Evolutionary conservation across 1,140 invertebrate species (phyloP), one percentile per base, ranked within the genome.

Genomic region (Lucilia sericata): DNA sequence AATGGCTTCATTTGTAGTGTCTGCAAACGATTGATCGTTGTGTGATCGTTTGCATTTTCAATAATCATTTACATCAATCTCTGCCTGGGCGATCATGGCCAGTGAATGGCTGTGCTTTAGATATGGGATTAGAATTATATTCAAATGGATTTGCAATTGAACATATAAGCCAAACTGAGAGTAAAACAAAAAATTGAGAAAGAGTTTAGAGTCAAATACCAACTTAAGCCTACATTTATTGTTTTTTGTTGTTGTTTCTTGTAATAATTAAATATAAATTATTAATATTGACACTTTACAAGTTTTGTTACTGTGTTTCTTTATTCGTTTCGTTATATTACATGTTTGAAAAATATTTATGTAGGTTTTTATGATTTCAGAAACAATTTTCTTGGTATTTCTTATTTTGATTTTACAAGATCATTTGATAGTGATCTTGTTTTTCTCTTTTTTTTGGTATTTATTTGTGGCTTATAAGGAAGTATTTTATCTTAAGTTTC

Each of bases 241-340:
- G 12, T 70, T 70, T 7, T 55, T 70, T 2, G 17, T 21, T 70
- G 5, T 21, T 19, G 2, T 70, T 70, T 70, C n/a, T 70, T 21
- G 17, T 70, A 55, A 34, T 76, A 76, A 80, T 80, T 80, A 80
- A 80, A 49, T 80, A 80, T 80, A 80, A 80, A 80, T 80, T 80
- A 80, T 80, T 49, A 80, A 80, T 80, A 80, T 80, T 80, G 76
- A 80, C 76, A 80, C 76, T 51, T 70, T 78, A 80, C 76, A 80
- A 49, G 76, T 49, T 51, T 49, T 80, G 47, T 80, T 70, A n/a
- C 14, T 21, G 65, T 19, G n/a, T 70, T 70, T 70, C 7, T 8
- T 0, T 70, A 14, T 9, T 70, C n/a, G 60, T n/a, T n/a, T 65
- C n/a, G n/a, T 60, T 60, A 60, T 14, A 21, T 70, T 25, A 21